Conservation (phyloP, 2,888 invertebrate species). For the Orthonevra nobilis region DNA sequence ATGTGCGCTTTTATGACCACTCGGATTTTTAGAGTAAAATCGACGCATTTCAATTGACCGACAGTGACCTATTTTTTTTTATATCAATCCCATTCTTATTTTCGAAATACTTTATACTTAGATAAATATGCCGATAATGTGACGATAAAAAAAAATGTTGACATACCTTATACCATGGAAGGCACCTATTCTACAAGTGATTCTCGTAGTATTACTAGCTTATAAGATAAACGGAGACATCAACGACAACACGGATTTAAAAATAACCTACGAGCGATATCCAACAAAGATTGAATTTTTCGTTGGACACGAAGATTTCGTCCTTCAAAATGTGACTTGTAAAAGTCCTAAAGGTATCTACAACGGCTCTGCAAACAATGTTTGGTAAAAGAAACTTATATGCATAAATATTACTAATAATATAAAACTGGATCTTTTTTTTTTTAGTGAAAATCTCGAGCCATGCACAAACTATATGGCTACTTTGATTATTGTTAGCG, state of each 20-base stretch:
- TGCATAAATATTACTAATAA: too few relatives aligned
- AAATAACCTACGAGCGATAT: conserved; percentile 9
- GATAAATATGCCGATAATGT: conserved; percentile 43
- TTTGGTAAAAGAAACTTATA: conserved; percentile 73
- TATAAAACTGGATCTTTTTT: too few relatives aligned
- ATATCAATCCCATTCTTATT: too few relatives aligned
- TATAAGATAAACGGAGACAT: conserved; percentile 26
- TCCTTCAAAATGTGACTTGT: conserved; percentile 71
- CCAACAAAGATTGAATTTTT: conserved; percentile 37
- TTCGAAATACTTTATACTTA: too few relatives aligned
- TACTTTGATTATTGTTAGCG: conserved; percentile 67
- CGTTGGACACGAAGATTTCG: conserved; percentile 71
- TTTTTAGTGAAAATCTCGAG: conserved; percentile 74
- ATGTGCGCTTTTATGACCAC: too few relatives aligned
- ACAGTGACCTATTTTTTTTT: too few relatives aligned
- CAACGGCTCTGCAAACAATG: conserved; percentile 68
- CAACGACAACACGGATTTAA: conserved; percentile 11
- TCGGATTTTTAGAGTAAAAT: too few relatives aligned
- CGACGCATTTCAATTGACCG: too few relatives aligned
- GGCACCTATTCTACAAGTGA: conserved; percentile 56
- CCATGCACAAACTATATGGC: conserved; percentile 76
- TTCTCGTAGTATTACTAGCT: conserved; percentile 62
- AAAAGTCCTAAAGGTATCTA: conserved; percentile 61
- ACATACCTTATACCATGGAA: conserved; percentile 67
- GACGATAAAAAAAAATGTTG: conserved; percentile 45